phyloP scores from a whole-genome alignment of 2,113 vertebrate genomes.

The Gorsachius goisagi region DNA sequence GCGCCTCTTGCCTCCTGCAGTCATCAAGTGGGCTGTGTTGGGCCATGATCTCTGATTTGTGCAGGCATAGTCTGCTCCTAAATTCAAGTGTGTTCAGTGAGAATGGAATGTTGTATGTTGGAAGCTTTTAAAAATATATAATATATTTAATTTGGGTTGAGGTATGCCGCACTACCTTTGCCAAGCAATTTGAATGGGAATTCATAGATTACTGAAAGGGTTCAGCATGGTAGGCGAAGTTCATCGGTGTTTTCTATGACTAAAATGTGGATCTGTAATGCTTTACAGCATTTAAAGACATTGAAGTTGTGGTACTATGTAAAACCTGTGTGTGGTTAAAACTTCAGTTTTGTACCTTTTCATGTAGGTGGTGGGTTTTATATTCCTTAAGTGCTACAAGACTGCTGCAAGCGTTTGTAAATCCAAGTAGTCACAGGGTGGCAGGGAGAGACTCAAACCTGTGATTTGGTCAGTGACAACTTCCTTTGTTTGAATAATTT shows the following conservation, averaged over 20 bases:
- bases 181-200: background rate
- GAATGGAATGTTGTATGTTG: background rate
- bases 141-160: fast-evolving
- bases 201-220: background rate
- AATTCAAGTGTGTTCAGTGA: background rate
- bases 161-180: background rate
- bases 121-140: background rate
- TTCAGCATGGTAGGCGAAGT: background rate
- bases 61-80: background rate
- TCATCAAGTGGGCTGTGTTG: background rate
- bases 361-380: background rate
- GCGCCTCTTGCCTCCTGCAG: background rate
- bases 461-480: background rate
- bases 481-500: background rate
- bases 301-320: background rate
- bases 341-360: background rate
- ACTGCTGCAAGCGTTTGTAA: background rate
- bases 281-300: background rate
- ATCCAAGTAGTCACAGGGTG: background rate
- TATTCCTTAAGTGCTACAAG: background rate
- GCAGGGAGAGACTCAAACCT: background rate
- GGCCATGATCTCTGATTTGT: background rate
- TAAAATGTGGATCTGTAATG: background rate
- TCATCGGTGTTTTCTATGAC: background rate
- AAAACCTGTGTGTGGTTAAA: background rate